Conservation (phyloP, 1,140 invertebrate species). For the Brachionus koreanus region DNA sequence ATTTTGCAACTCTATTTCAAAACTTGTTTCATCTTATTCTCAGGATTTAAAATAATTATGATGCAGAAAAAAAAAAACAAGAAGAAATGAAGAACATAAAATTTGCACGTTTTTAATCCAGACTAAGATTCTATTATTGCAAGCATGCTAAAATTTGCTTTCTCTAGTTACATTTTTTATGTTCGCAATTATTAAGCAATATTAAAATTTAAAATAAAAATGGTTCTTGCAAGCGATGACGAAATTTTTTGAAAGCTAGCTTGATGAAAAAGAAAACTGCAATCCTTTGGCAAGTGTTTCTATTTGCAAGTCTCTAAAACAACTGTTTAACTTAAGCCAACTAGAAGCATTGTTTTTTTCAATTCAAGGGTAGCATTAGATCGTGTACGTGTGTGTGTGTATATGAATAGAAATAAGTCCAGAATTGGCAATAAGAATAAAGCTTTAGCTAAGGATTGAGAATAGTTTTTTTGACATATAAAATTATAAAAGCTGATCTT, state of each 20-base stretch:
- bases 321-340: neutral
- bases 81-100: neutral
- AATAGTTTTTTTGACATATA: neutral
- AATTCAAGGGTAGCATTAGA: neutral
- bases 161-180: conserved; percentile 5
- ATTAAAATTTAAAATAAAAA: neutral
- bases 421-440: neutral
- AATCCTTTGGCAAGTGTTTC: neutral
- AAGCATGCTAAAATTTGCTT: conserved; percentile 13
- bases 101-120: conserved; percentile 1
- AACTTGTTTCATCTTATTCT: neutral
- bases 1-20: neutral
- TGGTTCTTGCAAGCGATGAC: neutral
- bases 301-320: neutral
- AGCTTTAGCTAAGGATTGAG: conserved; percentile 6
- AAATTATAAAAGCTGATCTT: conserved; percentile 28
- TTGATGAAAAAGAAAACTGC: neutral
- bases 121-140: neutral
- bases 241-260: neutral
- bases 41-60: conserved; percentile 1
- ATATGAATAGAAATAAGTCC: neutral
- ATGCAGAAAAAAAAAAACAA: neutral
- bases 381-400: neutral
- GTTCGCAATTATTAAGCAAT: conserved; percentile 5
- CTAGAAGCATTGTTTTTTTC: neutral